A percentile compares a stretch with the other conserved stretches of the same genome.
Evolutionary conservation across 2,888 invertebrate species (phyloP).

Genomic region (Itoplectis maculator): DNA sequence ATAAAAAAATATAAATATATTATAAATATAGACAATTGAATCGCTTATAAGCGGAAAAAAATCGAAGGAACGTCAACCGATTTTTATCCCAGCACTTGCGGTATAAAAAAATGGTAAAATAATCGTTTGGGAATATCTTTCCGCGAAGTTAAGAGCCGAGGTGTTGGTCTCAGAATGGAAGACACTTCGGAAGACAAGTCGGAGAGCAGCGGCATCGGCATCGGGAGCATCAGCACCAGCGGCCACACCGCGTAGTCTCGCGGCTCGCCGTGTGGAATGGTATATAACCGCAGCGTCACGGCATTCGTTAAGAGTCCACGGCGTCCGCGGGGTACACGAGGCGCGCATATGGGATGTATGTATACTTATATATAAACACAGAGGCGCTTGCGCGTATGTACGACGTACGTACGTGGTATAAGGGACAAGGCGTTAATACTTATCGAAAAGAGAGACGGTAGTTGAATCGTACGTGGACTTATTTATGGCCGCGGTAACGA

Average conservation of each 20-base stretch:
- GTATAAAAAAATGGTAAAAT: constrained; percentile 33
- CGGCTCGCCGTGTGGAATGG: constrained; percentile 51
- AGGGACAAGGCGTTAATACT: constrained; percentile 77
- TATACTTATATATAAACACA: constrained; percentile 33
- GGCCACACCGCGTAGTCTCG: constrained; percentile 50
- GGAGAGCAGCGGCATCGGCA: constrained; percentile 15
- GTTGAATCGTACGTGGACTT: constrained; percentile 73
- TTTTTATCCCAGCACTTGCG: no score
- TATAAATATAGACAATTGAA: no score
- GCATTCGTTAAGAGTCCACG: constrained; percentile 66
- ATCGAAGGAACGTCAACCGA: no score
- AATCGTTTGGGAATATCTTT: constrained; percentile 39
- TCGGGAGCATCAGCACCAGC: constrained; percentile 59
- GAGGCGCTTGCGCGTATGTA: neutral
- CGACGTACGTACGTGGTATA: constrained; percentile 37
- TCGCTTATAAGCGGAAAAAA: no score
- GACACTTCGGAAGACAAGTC: constrained; percentile 34
- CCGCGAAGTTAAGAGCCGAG: constrained; percentile 27
- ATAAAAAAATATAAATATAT: no score
- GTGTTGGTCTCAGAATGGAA: constrained; percentile 4
- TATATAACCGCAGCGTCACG: constrained; percentile 67
- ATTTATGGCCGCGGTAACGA: constrained; percentile 77
- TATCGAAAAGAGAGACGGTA: constrained; percentile 77
- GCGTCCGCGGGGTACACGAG: constrained; percentile 40
- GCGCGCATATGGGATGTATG: neutral